Evolutionary conservation across 2,888 invertebrate species (phyloP), one percentile per base, ranked within the genome.

Genomic region (Dermolepida albohirtum): DNA sequence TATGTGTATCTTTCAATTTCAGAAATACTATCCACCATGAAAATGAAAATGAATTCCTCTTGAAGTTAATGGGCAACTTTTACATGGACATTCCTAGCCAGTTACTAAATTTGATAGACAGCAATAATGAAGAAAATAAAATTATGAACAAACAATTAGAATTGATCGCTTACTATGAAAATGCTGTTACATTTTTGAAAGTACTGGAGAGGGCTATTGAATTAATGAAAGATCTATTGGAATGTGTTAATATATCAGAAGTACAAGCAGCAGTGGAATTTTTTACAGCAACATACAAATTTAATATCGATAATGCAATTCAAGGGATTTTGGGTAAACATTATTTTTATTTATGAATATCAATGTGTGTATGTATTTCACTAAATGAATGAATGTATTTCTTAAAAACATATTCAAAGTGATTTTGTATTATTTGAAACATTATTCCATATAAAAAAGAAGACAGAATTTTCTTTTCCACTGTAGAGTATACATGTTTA

Each of bases 211-310:
- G 80, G 12, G 85, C 87, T 6, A 82, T 92, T 66, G 87, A 88
- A 0, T 83, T 90, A n/a, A 89, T 95, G 68, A 89, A 90, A 73
- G 87, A 90, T 16, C 83, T 96, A 77, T 84, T 97, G 10, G 88
- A 89, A 80, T 91, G 92, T 0, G 88, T 89, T 72, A 88, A 89
- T 70, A 87, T 90, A 4, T 88, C 92, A 0, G 97, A 97, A 80
- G 92, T 95, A 11, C 88, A 91, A 64, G 97, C 97, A 81, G 93
- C 97, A 0, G 92, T 97, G 27, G 91, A 94, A 68, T 95, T 97
- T 80, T 92, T 97, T 74, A 92, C 93, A 0, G 89, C 91, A 0
- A 93, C 93, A 0, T 90, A 89, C 77, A 88, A 92, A 72, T 94
- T 94, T 78, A 89, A 91, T 64, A 88, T 95, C n/a, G 88, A 89